Percentiles rank a stretch among this genome's conserved stretches.
Evolutionary conservation across 2,888 invertebrate genomes (phyloP).

Genomic region (Tricholauxania praeusta): DNA sequence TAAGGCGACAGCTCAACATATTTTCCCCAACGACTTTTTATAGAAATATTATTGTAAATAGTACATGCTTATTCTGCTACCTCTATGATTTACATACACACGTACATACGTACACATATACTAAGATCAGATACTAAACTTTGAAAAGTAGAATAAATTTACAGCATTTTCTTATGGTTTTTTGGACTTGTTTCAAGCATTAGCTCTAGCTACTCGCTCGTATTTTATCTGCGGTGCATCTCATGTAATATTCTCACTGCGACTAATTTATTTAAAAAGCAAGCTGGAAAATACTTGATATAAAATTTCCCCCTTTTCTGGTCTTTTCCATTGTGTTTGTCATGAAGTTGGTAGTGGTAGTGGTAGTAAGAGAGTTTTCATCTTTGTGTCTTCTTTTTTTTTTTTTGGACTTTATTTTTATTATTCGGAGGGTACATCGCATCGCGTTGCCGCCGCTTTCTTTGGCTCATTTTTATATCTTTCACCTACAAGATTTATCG

Average conservation of each 20-base stretch:
- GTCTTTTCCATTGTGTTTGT: too few relatives aligned
- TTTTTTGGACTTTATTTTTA: constrained; percentile 35
- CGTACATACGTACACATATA: neutral
- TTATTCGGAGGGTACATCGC: constrained; percentile 36
- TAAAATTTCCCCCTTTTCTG: constrained; percentile 24
- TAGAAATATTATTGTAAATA: constrained; percentile 15
- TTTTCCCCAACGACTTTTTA: constrained; percentile 42
- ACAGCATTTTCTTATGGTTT: constrained; percentile 7
- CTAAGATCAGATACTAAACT: neutral
- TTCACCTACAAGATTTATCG: constrained; percentile 63
- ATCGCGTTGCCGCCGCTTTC: too few relatives aligned
- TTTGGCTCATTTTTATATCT: constrained; percentile 49
- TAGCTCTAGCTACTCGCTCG: neutral
- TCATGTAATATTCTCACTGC: constrained; percentile 33
- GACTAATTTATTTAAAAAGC: constrained; percentile 32
- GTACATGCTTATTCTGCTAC: neutral
- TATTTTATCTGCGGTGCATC: constrained; percentile 34
- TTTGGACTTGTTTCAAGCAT: neutral
- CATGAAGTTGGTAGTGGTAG: too few relatives aligned
- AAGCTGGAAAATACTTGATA: constrained; percentile 8
- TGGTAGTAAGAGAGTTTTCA: too few relatives aligned
- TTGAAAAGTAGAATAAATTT: neutral
- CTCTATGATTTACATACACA: neutral
- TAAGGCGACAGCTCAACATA: constrained; percentile 53
- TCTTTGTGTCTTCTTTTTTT: too few relatives aligned